Percentiles rank a stretch among this genome's conserved stretches.
Evolutionary conservation across 2,888 invertebrate species (phyloP).

Genomic region (Caenorhabditis doughertyi): DNA sequence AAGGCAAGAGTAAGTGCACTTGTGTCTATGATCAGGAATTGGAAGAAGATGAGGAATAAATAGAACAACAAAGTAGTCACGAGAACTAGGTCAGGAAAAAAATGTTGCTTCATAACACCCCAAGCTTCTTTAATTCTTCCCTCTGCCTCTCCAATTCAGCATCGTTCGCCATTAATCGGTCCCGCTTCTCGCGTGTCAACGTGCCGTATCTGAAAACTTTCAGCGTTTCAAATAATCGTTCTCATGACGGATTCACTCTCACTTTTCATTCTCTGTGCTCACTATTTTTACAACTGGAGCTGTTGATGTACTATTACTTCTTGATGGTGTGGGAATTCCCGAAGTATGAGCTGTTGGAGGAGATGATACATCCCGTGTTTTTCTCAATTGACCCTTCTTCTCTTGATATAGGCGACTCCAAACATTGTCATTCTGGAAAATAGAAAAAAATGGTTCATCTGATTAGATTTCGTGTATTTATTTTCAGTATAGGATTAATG

Average conservation of each 20-base stretch:
- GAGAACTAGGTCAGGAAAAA: constrained; percentile 22
- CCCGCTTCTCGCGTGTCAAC: constrained; percentile 71
- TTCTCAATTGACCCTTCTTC: constrained; percentile 71
- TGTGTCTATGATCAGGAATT: constrained; percentile 61
- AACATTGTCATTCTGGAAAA: constrained; percentile 67
- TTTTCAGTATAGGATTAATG: too few relatives aligned
- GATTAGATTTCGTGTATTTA: too few relatives aligned
- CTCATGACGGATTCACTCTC: too few relatives aligned
- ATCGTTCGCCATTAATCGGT: constrained; percentile 73
- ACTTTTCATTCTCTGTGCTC: constrained; percentile 49
- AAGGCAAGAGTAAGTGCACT: constrained; percentile 61
- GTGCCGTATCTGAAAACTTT: constrained; percentile 69
- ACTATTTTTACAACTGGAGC: constrained; percentile 10
- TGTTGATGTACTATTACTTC: constrained; percentile 8
- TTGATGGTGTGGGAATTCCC: constrained; percentile 55
- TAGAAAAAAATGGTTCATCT: too few relatives aligned
- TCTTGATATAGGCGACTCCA: constrained; percentile 76
- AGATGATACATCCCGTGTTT: constrained; percentile 68
- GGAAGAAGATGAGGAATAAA: constrained; percentile 21
- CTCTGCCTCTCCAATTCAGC: constrained; percentile 73
- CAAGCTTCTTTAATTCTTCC: constrained; percentile 72
- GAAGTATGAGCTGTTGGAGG: constrained; percentile 57
- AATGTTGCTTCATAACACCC: constrained; percentile 63
- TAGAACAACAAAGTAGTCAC: not conserved
- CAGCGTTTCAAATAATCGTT: not conserved